phyloP scores from a whole-genome alignment of 2,113 vertebrate species.

The Anoplopoma fimbria region DNA sequence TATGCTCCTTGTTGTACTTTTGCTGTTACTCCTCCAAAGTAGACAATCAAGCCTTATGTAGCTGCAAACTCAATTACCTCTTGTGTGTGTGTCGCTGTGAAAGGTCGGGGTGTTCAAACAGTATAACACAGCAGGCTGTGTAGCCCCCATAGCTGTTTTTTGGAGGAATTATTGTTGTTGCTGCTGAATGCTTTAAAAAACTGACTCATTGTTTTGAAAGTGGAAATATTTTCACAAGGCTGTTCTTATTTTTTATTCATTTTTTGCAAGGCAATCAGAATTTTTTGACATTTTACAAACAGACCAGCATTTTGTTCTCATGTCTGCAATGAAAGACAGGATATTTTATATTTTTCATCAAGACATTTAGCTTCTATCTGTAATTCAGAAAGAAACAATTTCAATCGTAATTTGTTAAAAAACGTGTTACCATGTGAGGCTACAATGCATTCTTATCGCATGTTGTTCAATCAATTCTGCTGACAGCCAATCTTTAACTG shows the following conservation, averaged over 20 bases:
- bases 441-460: background rate
- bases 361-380: background rate
- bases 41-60: conserved; percentile 24
- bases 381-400: background rate
- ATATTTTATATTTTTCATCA: background rate
- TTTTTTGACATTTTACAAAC: background rate
- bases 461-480: conserved; percentile 24
- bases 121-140: background rate
- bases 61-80: conserved; percentile 45
- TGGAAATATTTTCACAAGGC: background rate
- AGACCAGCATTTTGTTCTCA: background rate
- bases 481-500: conserved; percentile 28
- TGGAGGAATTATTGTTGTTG: background rate
- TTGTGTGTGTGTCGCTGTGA: background rate
- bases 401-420: background rate
- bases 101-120: conserved; percentile 32
- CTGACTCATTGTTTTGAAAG: conserved; percentile 11
- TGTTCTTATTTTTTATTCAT: background rate
- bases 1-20: conserved; percentile 49
- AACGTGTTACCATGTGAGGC: background rate
- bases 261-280: background rate
- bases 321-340: background rate
- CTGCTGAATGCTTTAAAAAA: background rate
- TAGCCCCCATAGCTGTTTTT: background rate
- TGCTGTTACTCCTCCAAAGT: conserved; percentile 49